Base-by-base conservation (phyloP, 2,797 vertebrate genomes). In the Ctenochaetus hawaiiensis region DNA sequence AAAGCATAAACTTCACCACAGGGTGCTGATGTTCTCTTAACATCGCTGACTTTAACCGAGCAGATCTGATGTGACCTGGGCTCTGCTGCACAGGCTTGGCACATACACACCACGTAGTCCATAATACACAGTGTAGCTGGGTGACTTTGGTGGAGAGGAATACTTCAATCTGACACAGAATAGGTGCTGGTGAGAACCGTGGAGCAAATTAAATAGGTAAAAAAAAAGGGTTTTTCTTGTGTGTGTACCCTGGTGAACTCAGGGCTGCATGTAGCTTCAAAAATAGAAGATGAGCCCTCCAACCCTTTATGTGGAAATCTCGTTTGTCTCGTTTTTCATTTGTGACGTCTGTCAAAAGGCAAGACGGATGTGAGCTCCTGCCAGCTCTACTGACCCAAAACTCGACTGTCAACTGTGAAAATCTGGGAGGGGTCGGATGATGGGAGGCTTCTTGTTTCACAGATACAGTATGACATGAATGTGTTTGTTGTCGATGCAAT, bases 301-400 rank as follows among this genome's bases (percentile, higher is more conserved):
- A 72, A 73, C 76, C 64, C 59, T 78, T 71, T 81, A 65, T 72
- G 67, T 77, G 41, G 80, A 81, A 84, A 90, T 90, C 89, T 92
- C 6, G 87, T 91, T 89, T 83, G 77, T 88, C 89, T 87, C 13
- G 78, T 91, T 94, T 90, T 90, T 84, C 67, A 72, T 68, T 76
- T 43, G 59, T 81, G 74, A 85, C 56, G 10, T 79, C 48, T 77
- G 81, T 82, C 88, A 84, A 67, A 75, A 87, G 71, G 66, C 37
- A 75, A 87, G 86, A 85, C 49, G 22, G 79, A 90, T 88, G 77
- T 68, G 62, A 44, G 59, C 83, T 83, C 79, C 83, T 43, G 43
- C 75, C 77, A 82, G 67, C 67, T 63, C 48, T 14, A 72, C 53
- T 88, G 89, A 90, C 78, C 87, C 81, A 78, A 80, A 88, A 87